Evolutionary conservation across 1,140 invertebrate species (phyloP).

Genomic region (Lasioglossum albipes): DNA sequence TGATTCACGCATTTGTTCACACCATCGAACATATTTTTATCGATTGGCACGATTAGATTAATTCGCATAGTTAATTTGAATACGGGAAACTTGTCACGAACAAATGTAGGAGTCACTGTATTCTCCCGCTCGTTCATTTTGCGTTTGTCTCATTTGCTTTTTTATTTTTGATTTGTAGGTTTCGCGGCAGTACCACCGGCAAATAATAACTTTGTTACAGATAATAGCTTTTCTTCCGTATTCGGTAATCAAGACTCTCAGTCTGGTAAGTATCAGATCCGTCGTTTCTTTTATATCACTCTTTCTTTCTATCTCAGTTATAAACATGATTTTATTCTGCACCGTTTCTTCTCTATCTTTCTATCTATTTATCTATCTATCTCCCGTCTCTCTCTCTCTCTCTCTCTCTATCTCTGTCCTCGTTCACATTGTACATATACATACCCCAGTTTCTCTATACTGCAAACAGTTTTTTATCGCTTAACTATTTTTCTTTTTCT

Average conservation of each 20-base stretch:
- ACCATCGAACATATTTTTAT: too few species aligned
- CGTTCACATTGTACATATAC: conserved; percentile 38
- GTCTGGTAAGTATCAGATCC: conserved; percentile 81
- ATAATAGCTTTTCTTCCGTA: conserved; percentile 91
- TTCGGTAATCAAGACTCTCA: conserved; percentile 88
- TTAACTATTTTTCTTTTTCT: conserved; percentile 33
- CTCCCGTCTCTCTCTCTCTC: background rate
- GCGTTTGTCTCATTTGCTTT: conserved; percentile 12
- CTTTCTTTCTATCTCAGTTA: background rate
- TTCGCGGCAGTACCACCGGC: conserved; percentile 80
- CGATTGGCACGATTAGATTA: too few species aligned
- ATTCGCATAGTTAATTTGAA: too few species aligned
- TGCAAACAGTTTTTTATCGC: conserved; percentile 36
- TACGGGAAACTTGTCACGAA: too few species aligned
- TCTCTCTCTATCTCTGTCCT: conserved; percentile 6
- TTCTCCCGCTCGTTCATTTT: conserved; percentile 11
- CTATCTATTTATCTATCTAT: too few species aligned
- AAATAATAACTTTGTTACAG: conserved; percentile 90
- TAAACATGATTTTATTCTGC: conserved; percentile 12
- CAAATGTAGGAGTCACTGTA: too few species aligned
- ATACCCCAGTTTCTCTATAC: conserved; percentile 24
- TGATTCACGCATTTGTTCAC: too few species aligned
- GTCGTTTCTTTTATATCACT: background rate
- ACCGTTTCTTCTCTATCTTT: conserved; percentile 12
- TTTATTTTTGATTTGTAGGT: conserved; percentile 80